Evolutionary conservation across 2,113 vertebrate species (phyloP).

Genomic region (Myotis lucifugus): DNA sequence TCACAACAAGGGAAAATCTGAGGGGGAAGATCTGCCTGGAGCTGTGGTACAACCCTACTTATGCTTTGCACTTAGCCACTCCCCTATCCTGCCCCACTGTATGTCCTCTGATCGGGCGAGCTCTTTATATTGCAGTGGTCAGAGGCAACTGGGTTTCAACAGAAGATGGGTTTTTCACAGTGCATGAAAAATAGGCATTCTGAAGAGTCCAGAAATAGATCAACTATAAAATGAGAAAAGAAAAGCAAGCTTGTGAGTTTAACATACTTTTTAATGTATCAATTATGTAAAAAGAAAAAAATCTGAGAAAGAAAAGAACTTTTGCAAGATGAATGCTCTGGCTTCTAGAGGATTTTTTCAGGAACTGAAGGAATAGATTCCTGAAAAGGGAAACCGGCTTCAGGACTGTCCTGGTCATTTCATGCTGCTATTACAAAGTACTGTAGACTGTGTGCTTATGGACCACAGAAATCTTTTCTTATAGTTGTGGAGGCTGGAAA

Average conservation of each 20-base stretch:
- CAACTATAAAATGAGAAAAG: conserved; percentile 17
- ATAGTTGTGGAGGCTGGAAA: neutral
- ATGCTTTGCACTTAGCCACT: too few relatives aligned
- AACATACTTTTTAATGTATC: neutral
- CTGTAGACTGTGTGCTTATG: too few relatives aligned
- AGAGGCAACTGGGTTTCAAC: neutral
- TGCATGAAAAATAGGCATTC: neutral
- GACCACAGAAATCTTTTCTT: neutral
- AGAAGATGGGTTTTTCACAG: neutral
- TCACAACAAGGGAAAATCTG: neutral
- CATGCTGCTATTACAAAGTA: neutral
- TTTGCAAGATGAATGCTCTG: neutral
- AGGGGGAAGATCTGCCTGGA: neutral
- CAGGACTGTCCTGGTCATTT: neutral
- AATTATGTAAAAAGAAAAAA: conserved; percentile 24
- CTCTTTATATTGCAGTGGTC: neutral
- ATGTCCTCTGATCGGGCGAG: neutral
- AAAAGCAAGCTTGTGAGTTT: neutral
- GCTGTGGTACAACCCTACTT: neutral
- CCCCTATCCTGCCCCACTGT: neutral
- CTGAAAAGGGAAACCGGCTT: neutral
- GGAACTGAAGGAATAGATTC: neutral
- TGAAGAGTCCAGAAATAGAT: neutral
- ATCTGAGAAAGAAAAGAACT: neutral
- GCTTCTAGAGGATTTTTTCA: neutral